Evolutionary conservation across 2,797 vertebrate species (phyloP).

Genomic region (Chiloscyllium punctatum): DNA sequence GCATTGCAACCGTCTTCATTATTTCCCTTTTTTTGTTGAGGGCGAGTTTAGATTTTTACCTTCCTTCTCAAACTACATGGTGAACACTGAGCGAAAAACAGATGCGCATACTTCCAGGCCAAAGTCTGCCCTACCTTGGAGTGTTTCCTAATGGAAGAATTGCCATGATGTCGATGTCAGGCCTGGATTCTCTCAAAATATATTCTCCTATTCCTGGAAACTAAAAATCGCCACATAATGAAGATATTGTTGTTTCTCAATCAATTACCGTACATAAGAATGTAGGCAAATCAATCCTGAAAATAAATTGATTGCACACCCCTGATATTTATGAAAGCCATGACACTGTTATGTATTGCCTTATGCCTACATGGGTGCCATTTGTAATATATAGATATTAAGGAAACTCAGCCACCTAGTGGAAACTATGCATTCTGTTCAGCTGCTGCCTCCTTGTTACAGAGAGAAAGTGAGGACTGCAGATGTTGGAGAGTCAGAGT

Average conservation of each 20-base stretch:
- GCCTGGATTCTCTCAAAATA: neutral
- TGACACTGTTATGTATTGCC: too few species aligned
- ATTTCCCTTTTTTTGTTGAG: neutral
- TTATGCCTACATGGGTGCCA: neutral
- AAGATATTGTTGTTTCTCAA: neutral
- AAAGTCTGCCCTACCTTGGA: neutral
- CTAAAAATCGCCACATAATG: neutral
- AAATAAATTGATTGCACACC: neutral
- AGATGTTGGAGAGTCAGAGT: too few species aligned
- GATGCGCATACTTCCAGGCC: neutral
- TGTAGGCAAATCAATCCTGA: neutral
- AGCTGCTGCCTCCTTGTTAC: neutral
- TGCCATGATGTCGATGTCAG: neutral
- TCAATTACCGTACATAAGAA: neutral
- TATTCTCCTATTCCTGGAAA: neutral
- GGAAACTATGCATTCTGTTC: neutral
- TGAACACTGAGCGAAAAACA: neutral
- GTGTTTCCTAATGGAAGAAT: neutral
- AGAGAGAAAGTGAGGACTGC: too few species aligned
- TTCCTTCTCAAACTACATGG: neutral
- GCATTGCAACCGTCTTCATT: neutral
- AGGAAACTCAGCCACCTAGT: constrained; percentile 14
- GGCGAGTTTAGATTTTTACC: neutral
- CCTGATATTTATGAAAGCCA: neutral
- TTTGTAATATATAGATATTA: neutral